Evolutionary conservation across 1,140 invertebrate species (phyloP).

Genomic region (Pteromalus puparum): DNA sequence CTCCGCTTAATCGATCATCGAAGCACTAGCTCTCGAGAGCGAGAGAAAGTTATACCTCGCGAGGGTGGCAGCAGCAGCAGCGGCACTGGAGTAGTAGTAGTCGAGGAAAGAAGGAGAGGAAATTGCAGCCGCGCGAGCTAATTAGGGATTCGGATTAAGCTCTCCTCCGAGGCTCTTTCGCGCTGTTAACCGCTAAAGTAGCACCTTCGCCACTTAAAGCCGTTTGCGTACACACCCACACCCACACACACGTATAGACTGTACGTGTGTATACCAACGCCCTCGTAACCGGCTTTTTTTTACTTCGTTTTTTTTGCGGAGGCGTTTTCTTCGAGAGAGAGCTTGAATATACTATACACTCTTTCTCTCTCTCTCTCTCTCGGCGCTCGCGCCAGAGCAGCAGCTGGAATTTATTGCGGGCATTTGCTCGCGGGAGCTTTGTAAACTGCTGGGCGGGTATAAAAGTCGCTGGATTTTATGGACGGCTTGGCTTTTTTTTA

Average conservation of each 20-base stretch:
- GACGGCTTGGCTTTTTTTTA: constrained; percentile 4
- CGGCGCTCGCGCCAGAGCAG: not conserved
- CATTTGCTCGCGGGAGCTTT: constrained; percentile 44
- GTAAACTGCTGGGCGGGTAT: constrained; percentile 38
- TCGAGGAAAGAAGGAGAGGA: not conserved
- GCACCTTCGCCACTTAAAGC: constrained; percentile 30
- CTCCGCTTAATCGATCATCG: constrained; percentile 67
- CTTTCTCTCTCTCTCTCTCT: not conserved
- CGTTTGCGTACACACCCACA: not conserved
- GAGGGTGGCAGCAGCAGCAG: not conserved
- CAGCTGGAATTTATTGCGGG: constrained; percentile 45
- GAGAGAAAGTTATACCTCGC: constrained; percentile 31
- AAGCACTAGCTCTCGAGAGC: constrained; percentile 44
- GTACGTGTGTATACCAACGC: not conserved
- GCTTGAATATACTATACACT: not conserved
- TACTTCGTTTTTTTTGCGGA: not conserved
- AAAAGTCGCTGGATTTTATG: constrained; percentile 33
- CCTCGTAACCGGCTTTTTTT: constrained; percentile 1
- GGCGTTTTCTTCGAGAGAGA: not conserved
- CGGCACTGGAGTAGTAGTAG: not conserved
- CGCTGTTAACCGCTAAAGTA: constrained; percentile 41
- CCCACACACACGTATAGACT: not conserved
- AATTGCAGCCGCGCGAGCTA: constrained; percentile 22
- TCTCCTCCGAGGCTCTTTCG: constrained; percentile 33
- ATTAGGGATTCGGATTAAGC: constrained; percentile 49